A percentile compares a stretch with the other conserved stretches of the same genome.
These are phyloP conservation scores for Philopedon plagiatum DNA, from an alignment of 2,888 invertebrate species.

Conservation along the genomic window DNA sequence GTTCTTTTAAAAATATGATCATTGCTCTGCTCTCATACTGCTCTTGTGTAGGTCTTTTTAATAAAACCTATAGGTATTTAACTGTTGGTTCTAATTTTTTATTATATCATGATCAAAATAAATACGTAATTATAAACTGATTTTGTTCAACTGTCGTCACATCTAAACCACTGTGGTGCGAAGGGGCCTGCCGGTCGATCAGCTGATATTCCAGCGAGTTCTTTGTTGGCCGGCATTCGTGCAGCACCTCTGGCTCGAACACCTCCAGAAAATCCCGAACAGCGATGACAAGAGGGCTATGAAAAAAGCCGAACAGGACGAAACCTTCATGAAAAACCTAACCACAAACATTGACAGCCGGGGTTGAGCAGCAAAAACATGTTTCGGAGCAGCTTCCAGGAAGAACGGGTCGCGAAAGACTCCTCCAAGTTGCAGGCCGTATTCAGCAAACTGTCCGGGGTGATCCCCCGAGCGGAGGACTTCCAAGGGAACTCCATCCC, in stretches of 20 bases:
- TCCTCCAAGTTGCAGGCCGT: slow-evolving; percentile 63
- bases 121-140: too few relatives aligned
- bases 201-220: slow-evolving; percentile 62
- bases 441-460: slow-evolving; percentile 64
- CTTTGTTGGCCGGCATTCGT: slow-evolving; percentile 60
- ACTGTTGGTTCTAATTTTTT: too few relatives aligned
- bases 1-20: too few relatives aligned
- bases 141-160: slow-evolving; percentile 21
- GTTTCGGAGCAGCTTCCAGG: slow-evolving; percentile 58
- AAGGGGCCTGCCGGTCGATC: slow-evolving; percentile 60
- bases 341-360: slow-evolving; percentile 39
- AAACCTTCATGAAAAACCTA: slow-evolving; percentile 30
- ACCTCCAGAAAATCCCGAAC: slow-evolving; percentile 25
- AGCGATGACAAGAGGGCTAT: slow-evolving; percentile 51
- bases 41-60: too few relatives aligned
- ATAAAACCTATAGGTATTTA: too few relatives aligned
- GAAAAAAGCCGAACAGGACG: slow-evolving; percentile 45
- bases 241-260: slow-evolving; percentile 38
- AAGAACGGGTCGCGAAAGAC: slow-evolving; percentile 58
- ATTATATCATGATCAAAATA: too few relatives aligned
- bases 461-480: slow-evolving; percentile 62
- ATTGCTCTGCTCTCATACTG: too few relatives aligned
- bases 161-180: slow-evolving; percentile 32
- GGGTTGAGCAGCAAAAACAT: slow-evolving; percentile 29
- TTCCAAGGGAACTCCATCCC: slow-evolving; percentile 58